Percentiles rank a stretch among this genome's conserved stretches.
Evolutionary conservation across 1,140 invertebrate genomes (phyloP).

Genomic region (Diuraphis noxia): DNA sequence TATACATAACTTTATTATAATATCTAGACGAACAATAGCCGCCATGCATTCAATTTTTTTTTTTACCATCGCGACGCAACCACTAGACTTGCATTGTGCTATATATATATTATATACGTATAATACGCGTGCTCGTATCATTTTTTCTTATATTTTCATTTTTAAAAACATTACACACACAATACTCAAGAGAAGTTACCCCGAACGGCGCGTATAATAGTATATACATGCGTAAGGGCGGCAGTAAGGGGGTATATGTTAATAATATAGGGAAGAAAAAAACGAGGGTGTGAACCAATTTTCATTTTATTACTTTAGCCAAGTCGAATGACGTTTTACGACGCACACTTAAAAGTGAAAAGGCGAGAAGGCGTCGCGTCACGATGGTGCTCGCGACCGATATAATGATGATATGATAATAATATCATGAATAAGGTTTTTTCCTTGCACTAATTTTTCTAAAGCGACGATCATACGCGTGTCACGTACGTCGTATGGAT

Average conservation of each 20-base stretch:
- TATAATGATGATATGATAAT: neutral
- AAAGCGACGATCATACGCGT: neutral
- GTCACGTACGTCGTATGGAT: no score
- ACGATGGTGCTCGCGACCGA: neutral
- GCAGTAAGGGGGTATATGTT: neutral
- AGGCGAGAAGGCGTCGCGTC: neutral
- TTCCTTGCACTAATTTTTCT: slow-evolving; percentile 4
- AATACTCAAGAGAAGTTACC: slow-evolving; percentile 22
- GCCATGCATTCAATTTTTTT: neutral
- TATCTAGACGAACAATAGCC: slow-evolving; percentile 23
- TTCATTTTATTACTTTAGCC: slow-evolving; percentile 26
- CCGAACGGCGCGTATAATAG: neutral
- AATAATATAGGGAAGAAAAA: slow-evolving; percentile 4
- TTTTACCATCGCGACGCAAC: neutral
- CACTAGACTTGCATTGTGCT: slow-evolving; percentile 12
- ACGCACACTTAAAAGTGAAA: neutral
- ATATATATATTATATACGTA: no score
- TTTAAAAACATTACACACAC: slow-evolving; percentile 19
- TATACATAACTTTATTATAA: neutral
- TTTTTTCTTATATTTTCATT: neutral
- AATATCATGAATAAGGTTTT: neutral
- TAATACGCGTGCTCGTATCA: no score
- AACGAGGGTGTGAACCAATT: neutral
- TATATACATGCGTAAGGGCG: no score
- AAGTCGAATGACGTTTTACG: slow-evolving; percentile 30